A percentile compares a stretch with the other conserved stretches of the same genome.
Evolutionary conservation across 2,113 vertebrate genomes (phyloP).

Genomic region (Larimichthys crocea): DNA sequence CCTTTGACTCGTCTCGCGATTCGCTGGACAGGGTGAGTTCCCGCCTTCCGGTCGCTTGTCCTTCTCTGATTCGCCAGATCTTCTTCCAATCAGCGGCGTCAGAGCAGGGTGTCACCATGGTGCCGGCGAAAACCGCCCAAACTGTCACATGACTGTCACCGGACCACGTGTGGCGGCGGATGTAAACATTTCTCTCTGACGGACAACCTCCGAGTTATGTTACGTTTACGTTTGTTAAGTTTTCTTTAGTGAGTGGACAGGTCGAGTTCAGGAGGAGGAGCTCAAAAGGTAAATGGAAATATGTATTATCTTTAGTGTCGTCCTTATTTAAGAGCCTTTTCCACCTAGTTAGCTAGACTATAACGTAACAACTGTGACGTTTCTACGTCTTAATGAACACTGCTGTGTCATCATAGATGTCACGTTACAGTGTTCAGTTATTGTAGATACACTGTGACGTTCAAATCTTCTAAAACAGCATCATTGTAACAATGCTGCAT

Average conservation of each 20-base stretch:
- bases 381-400: background rate
- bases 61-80: slow-evolving; percentile 57
- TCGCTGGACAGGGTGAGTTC: background rate
- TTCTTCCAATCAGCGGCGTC: slow-evolving; percentile 60
- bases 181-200: background rate
- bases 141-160: slow-evolving; percentile 74
- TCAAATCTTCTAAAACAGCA: background rate
- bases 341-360: background rate
- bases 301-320: background rate
- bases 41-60: slow-evolving; percentile 36
- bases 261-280: background rate
- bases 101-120: slow-evolving; percentile 63
- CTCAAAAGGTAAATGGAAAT: slow-evolving; percentile 12
- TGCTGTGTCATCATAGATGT: background rate
- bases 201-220: background rate
- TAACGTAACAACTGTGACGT: background rate
- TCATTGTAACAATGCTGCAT: background rate
- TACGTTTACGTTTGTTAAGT: too few relatives aligned
- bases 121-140: slow-evolving; percentile 58
- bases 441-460: background rate
- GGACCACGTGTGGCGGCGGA: slow-evolving; percentile 16
- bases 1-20: background rate
- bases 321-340: background rate
- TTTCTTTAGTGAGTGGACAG: background rate
- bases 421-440: too few relatives aligned